These are phyloP conservation scores for Scolanthus callimorphus DNA, from an alignment of 92 coral and sea anemone genomes.

Conservation along the genomic window DNA sequence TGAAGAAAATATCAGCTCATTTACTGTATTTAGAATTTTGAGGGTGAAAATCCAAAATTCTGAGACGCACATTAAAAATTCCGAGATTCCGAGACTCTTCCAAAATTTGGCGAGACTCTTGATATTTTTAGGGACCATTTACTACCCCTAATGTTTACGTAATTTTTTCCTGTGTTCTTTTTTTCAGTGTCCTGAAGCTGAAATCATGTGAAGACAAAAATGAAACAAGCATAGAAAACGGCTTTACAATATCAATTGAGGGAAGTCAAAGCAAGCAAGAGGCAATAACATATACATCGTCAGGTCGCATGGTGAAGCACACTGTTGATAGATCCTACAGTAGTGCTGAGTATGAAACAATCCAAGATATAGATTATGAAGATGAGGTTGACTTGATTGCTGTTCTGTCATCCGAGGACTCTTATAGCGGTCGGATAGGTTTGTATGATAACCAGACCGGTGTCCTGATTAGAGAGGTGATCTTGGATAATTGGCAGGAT, in stretches of 20 bases:
- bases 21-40: too few relatives aligned
- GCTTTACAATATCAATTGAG: constrained; percentile 9
- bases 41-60: too few relatives aligned
- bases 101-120: too few relatives aligned
- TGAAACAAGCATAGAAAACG: constrained; percentile 27
- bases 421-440: constrained; percentile 58
- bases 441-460: constrained; percentile 95
- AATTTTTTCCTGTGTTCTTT: too few relatives aligned
- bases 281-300: constrained; percentile 49
- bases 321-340: constrained; percentile 21
- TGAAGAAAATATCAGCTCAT: too few relatives aligned
- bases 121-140: too few relatives aligned
- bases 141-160: too few relatives aligned
- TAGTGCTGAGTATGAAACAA: constrained; percentile 62
- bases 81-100: too few relatives aligned
- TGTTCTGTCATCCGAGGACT: constrained; percentile 58
- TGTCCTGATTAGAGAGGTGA: constrained; percentile 33
- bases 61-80: too few relatives aligned
- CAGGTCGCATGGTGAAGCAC: constrained; percentile 75
- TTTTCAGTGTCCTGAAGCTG: constrained; percentile 42
- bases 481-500: constrained; percentile 53
- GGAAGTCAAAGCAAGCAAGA: background rate
- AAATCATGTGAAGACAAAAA: constrained; percentile 2
- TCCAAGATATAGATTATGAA: constrained; percentile 90
- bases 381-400: constrained; percentile 91